Evolutionary conservation across 2,888 invertebrate genomes (phyloP), one percentile per base, ranked within the genome.

Genomic region (Hipparchia sbordonii): DNA sequence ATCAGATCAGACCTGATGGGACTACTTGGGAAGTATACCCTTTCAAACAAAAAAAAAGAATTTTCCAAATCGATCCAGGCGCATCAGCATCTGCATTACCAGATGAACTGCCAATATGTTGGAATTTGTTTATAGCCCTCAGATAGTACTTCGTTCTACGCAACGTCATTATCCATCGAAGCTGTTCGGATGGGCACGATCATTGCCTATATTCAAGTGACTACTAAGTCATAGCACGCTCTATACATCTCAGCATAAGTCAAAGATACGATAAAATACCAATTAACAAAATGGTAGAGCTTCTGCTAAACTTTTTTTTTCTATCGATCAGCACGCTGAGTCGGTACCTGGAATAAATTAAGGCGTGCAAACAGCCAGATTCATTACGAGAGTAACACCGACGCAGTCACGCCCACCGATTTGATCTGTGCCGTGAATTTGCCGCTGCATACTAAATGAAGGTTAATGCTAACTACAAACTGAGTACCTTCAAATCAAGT

Each of bases 381-480:
- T 76, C 72, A 76, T 76, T 76, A 76, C 68, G 48, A 68, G 70
- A 61, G 70, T 72, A 69, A 74, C 76, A 76, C 51, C 52, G 48
- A 33, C 54, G 52, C 67, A 51, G 74, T 65, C 68, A 74, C 74
- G 74, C 76, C 74, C 62, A 52, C 10, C 51, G 65, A 33, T 65
- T 52, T 65, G 65, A 48, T 23, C 48, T 48, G 23, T 48, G 48
- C 57, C 13, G 23, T n/a, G 48, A 23, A 48, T 63, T 63, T 48
- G 10, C 46, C 23, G 48, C 13, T 48, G 63, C 48, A 63, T 23
- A 48, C 63, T 48, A 23, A 51, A 51, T 63, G 23, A 63, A 23
- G 46, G 46, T 7, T 62, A 23, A 23, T 23, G 23, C 23, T 23
- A 23, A 23, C 23, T 23, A 23, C 23, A 23, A 23, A 23, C 23